phyloP scores from a whole-genome alignment of 2,113 vertebrate species.

The Mormyrus lacerda region DNA sequence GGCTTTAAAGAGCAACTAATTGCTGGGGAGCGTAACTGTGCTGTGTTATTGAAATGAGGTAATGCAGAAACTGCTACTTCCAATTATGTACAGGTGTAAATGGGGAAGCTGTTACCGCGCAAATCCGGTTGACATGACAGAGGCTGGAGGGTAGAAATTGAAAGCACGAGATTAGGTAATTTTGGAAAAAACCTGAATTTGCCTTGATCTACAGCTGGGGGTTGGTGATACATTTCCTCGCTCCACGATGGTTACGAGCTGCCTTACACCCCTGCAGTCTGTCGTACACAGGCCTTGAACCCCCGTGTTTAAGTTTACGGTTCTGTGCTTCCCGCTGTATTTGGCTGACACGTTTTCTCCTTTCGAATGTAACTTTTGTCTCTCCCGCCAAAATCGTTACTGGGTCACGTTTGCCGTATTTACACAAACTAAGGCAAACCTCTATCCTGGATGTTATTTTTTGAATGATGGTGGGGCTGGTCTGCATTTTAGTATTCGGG shows the following conservation, averaged over 20 bases:
- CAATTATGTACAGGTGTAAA: slow-evolving; percentile 24
- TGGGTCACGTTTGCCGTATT: not conserved
- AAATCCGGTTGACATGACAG: slow-evolving; percentile 33
- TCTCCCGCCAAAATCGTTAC: not conserved
- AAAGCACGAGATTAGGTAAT: slow-evolving; percentile 28
- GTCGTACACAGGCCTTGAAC: not conserved
- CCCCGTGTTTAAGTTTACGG: not conserved
- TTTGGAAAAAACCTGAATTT: not conserved
- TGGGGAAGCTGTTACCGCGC: slow-evolving; percentile 15
- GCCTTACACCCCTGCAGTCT: not conserved
- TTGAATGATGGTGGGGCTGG: not conserved
- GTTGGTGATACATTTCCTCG: not conserved
- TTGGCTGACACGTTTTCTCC: not conserved
- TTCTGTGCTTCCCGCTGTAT: not conserved
- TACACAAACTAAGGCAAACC: not conserved
- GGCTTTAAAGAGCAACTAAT: not conserved
- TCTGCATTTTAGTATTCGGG: not conserved
- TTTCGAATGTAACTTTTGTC: not conserved
- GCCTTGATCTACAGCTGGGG: not conserved
- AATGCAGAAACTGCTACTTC: not conserved
- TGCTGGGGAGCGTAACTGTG: not conserved
- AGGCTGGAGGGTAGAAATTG: slow-evolving; percentile 20
- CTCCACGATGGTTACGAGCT: not conserved
- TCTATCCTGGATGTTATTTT: not conserved
- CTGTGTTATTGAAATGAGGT: not conserved